phyloP scores from a whole-genome alignment of 2,888 invertebrate species.

The Autographa pulchrina region DNA sequence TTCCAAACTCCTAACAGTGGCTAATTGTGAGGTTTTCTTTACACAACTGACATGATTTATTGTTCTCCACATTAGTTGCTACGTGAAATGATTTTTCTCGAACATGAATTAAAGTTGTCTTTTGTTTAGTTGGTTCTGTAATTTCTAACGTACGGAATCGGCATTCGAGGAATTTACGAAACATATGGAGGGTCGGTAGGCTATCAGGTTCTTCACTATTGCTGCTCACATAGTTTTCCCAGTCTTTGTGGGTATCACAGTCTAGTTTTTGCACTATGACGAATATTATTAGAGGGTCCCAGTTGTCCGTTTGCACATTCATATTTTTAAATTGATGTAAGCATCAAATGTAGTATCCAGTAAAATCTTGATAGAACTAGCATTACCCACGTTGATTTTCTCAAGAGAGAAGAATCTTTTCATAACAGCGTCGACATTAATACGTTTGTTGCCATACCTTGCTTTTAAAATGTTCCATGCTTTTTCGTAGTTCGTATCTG shows the following conservation, averaged over 20 bases:
- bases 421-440: slow-evolving; percentile 14
- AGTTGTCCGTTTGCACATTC: slow-evolving; percentile 39
- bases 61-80: background rate
- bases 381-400: slow-evolving; percentile 12
- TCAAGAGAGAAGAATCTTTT: slow-evolving; percentile 15
- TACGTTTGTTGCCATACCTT: slow-evolving; percentile 20
- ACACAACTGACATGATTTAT: slow-evolving; percentile 6
- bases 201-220: slow-evolving; percentile 32
- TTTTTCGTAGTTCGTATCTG: slow-evolving; percentile 20
- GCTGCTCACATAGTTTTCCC: slow-evolving; percentile 38
- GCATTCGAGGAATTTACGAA: slow-evolving; percentile 49
- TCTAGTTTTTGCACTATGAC: slow-evolving; percentile 56
- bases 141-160: slow-evolving; percentile 59
- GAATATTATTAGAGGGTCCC: slow-evolving; percentile 56
- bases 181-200: slow-evolving; percentile 40
- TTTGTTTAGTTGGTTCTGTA: slow-evolving; percentile 15
- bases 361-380: slow-evolving; percentile 44
- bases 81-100: slow-evolving; percentile 13
- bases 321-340: slow-evolving; percentile 52
- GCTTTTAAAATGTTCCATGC: slow-evolving; percentile 18
- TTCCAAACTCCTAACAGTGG: slow-evolving; percentile 11
- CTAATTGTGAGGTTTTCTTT: slow-evolving; percentile 11
- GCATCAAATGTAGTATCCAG: slow-evolving; percentile 59
- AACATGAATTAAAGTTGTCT: background rate
- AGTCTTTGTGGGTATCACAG: slow-evolving; percentile 47